phyloP scores from a whole-genome alignment of 2,888 invertebrate species.

The Antitype chi region DNA sequence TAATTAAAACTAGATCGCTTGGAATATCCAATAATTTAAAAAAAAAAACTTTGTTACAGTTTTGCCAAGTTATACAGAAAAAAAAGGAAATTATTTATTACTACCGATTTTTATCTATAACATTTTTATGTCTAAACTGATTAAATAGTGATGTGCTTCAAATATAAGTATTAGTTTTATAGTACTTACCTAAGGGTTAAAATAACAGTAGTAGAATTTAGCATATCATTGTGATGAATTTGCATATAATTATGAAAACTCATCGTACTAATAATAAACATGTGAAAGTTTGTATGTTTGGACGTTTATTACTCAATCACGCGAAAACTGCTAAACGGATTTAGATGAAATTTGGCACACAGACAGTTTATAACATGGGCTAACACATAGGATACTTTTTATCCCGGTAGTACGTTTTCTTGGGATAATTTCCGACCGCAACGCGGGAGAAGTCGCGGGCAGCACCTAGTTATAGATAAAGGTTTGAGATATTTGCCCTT shows the following conservation, averaged over 20 bases:
- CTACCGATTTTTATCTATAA: not conserved
- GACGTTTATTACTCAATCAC: too few species aligned
- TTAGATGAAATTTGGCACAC: too few species aligned
- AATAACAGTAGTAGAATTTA: not conserved
- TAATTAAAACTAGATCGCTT: not conserved
- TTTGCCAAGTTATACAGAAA: not conserved
- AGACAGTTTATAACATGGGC: too few species aligned
- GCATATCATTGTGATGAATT: not conserved
- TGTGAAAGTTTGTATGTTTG: too few species aligned
- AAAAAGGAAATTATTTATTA: not conserved
- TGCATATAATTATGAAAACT: too few species aligned
- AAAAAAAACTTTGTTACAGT: not conserved
- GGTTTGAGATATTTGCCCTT: not conserved
- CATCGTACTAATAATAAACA: not conserved
- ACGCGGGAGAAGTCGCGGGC: too few species aligned
- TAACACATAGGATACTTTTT: too few species aligned
- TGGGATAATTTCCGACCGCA: too few species aligned
- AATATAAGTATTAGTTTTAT: not conserved
- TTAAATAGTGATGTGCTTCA: not conserved
- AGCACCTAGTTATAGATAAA: not conserved
- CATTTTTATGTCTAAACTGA: constrained; percentile 8
- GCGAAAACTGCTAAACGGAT: too few species aligned
- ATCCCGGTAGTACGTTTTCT: too few species aligned
- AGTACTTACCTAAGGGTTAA: not conserved
- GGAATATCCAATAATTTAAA: not conserved